phyloP scores from a whole-genome alignment of 2,888 invertebrate species.

The Leucozona laternaria region DNA sequence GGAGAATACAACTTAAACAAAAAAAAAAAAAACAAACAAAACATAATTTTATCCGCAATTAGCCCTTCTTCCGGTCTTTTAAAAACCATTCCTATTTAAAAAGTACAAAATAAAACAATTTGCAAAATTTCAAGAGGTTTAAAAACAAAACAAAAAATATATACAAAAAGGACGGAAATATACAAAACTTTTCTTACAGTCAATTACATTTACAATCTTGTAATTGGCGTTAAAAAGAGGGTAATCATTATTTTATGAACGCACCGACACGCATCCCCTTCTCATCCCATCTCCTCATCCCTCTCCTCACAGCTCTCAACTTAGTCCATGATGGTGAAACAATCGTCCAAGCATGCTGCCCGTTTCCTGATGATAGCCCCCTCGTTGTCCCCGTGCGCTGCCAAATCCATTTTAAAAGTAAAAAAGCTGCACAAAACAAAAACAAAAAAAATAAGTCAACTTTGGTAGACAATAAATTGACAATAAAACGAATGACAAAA shows the following conservation, averaged over 20 bases:
- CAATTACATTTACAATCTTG: conserved; percentile 75
- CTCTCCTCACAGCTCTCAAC: conserved; percentile 35
- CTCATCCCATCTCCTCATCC: not conserved
- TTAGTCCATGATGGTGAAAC: conserved; percentile 55
- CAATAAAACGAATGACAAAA: conserved; percentile 72
- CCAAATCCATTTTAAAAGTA: not conserved
- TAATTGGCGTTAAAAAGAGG: conserved; percentile 74
- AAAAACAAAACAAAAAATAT: conserved; percentile 10
- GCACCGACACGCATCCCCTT: conserved; percentile 68
- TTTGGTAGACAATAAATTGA: conserved; percentile 71
- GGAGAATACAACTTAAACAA: too few species aligned
- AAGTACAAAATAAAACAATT: conserved; percentile 26
- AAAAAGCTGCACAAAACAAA: conserved; percentile 32
- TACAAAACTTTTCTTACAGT: conserved; percentile 69
- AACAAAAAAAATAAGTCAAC: conserved; percentile 64
- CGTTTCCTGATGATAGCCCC: conserved; percentile 1
- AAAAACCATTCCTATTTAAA: not conserved
- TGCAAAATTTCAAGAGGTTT: conserved; percentile 27
- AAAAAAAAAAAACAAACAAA: not conserved
- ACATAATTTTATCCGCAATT: conserved; percentile 21
- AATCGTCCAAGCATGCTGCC: conserved; percentile 44
- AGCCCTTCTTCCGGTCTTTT: conserved; percentile 9
- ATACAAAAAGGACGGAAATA: conserved; percentile 22
- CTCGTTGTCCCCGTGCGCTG: not conserved
- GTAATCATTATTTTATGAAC: conserved; percentile 74